These are phyloP conservation scores for Cenopis cana DNA, from an alignment of 2,888 invertebrate genomes.

Conservation along the genomic window DNA sequence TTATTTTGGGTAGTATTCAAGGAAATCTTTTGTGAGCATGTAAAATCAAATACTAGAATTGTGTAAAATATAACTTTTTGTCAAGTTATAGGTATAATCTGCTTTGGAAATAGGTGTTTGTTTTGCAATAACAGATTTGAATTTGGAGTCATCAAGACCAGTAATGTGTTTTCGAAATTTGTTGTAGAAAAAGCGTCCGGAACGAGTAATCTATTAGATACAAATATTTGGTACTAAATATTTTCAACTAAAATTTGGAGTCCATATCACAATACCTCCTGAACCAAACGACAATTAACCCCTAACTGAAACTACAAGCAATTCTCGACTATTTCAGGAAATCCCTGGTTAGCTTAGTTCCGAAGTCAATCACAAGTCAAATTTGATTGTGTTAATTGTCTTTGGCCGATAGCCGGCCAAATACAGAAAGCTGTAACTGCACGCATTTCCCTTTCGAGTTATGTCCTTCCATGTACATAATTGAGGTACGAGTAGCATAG, in stretches of 20 bases:
- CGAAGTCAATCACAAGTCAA: slow-evolving; percentile 34
- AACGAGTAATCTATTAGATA: too few species aligned
- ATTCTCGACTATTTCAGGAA: slow-evolving; percentile 13
- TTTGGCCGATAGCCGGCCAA: neutral
- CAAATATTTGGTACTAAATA: too few species aligned
- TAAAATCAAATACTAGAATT: too few species aligned
- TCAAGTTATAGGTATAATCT: too few species aligned
- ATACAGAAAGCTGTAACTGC: neutral
- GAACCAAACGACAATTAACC: slow-evolving; percentile 5
- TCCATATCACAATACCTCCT: neutral
- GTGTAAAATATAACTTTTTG: too few species aligned
- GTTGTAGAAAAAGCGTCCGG: too few species aligned
- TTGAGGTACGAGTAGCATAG: neutral
- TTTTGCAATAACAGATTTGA: too few species aligned
- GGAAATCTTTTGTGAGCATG: too few species aligned
- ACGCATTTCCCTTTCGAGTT: neutral
- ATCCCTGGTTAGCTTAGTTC: slow-evolving; percentile 20
- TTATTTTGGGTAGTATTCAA: too few species aligned
- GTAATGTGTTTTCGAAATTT: too few species aligned
- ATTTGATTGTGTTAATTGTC: slow-evolving; percentile 36
- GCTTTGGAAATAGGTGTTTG: too few species aligned
- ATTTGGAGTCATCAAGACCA: too few species aligned
- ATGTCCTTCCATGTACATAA: neutral
- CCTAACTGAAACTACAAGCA: slow-evolving; percentile 7
- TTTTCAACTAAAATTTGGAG: neutral